Conservation (phyloP, 2,888 invertebrate genomes). For the Tenthredo notha region DNA sequence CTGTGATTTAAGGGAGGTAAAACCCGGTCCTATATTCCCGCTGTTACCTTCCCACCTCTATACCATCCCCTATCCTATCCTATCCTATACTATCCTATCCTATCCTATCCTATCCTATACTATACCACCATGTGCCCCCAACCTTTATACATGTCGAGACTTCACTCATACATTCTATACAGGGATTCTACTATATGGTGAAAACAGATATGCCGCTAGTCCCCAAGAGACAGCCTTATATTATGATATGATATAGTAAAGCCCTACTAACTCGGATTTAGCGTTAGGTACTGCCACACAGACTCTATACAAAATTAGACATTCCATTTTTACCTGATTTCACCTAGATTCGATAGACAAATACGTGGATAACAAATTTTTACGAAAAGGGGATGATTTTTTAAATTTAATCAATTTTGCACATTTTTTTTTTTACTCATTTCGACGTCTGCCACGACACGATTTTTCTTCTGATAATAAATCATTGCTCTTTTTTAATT, state of each 20-base stretch:
- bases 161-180: slow-evolving; percentile 1
- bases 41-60: background rate
- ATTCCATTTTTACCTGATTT: background rate
- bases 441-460: no score
- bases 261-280: slow-evolving; percentile 40
- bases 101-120: background rate
- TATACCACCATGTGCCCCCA: background rate
- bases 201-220: slow-evolving; percentile 27
- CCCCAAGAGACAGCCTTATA: slow-evolving; percentile 42
- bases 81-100: no score
- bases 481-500: slow-evolving; percentile 27
- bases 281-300: background rate
- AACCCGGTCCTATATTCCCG: slow-evolving; percentile 33
- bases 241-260: slow-evolving; percentile 23
- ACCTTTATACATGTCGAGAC: background rate
- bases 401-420: background rate
- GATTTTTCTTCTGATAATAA: background rate
- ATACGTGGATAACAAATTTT: background rate
- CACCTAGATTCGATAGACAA: background rate
- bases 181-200: background rate
- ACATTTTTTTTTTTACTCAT: background rate
- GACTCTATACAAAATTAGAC: background rate
- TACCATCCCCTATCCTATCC: background rate
- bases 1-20: slow-evolving; percentile 49
- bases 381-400: background rate